Conservation (phyloP, 2,113 vertebrate genomes). For the Arvicanthis niloticus region DNA sequence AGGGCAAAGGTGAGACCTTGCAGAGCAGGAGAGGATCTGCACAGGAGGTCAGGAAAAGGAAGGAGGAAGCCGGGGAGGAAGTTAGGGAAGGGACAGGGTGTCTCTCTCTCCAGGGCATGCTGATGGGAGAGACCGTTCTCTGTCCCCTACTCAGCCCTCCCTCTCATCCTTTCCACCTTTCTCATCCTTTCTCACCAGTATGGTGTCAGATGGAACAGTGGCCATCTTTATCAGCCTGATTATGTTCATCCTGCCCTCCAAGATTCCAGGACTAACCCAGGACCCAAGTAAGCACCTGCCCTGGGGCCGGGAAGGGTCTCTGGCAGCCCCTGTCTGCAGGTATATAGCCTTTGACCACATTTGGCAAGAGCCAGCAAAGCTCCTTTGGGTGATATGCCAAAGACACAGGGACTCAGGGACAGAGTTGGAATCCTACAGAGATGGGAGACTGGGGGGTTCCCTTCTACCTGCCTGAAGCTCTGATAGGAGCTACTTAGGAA, state of each 20-base stretch:
- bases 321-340: neutral
- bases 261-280: slow-evolving; percentile 70
- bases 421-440: neutral
- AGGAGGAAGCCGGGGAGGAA: neutral
- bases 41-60: neutral
- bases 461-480: neutral
- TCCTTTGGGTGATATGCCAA: slow-evolving; percentile 3
- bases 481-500: neutral
- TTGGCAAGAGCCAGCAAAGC: neutral
- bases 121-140: neutral
- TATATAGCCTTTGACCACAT: neutral
- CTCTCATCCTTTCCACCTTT: neutral
- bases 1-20: slow-evolving; percentile 83
- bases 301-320: neutral
- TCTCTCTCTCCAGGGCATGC: neutral
- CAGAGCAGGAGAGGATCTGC: neutral
- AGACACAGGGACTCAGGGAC: neutral
- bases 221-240: slow-evolving; percentile 90
- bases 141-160: neutral
- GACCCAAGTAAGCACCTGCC: slow-evolving; percentile 75
- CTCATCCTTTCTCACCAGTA: no score
- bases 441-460: neutral
- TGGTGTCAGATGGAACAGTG: slow-evolving; percentile 92
- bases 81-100: neutral
- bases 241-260: slow-evolving; percentile 93